Conservation (phyloP, 2,797 vertebrate species). For the Peromyscus eremicus region DNA sequence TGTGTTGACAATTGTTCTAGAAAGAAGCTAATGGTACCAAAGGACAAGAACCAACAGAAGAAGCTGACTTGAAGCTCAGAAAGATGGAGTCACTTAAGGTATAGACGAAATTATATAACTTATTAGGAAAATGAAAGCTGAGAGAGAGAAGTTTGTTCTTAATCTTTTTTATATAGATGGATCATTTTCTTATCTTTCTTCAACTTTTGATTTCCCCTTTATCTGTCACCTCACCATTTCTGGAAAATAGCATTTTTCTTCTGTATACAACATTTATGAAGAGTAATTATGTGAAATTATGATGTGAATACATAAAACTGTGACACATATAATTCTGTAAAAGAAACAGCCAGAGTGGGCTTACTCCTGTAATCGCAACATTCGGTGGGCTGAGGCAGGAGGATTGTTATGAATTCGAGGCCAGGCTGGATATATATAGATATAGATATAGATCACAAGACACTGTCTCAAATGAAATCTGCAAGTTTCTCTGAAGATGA, state of each 20-base stretch:
- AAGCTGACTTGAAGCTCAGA: constrained; percentile 92
- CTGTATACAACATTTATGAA: constrained; percentile 23
- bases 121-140: constrained; percentile 12
- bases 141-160: background rate
- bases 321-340: background rate
- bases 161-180: constrained; percentile 3
- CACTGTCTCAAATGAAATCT: constrained; percentile 5
- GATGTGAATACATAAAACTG: constrained; percentile 11
- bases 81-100: constrained; percentile 96
- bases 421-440: background rate
- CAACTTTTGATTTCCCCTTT: constrained; percentile 47
- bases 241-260: constrained; percentile 28
- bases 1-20: constrained; percentile 87
- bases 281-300: constrained; percentile 27
- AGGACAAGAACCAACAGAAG: constrained; percentile 94
- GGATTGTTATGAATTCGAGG: background rate
- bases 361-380: background rate
- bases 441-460: background rate
- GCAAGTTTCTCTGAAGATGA: background rate
- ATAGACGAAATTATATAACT: background rate
- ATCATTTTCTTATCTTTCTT: background rate
- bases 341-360: background rate
- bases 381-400: background rate
- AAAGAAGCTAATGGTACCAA: constrained; percentile 92
- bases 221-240: background rate